These are phyloP conservation scores for Lepus timidus DNA, from an alignment of 2,113 vertebrate species.

Conservation along the genomic window DNA sequence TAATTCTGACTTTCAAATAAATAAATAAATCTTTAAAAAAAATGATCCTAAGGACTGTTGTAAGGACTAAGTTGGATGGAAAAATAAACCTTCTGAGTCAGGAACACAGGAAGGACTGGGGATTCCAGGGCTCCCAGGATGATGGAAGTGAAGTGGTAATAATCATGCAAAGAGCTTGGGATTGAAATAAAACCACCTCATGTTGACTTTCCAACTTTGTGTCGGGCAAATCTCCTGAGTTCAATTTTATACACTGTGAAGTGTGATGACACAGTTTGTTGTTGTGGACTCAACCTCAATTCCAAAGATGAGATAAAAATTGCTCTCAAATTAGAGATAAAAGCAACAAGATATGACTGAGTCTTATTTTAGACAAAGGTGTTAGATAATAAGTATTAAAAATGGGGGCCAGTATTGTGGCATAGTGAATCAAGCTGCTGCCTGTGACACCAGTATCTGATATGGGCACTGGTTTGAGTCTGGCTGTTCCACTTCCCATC, in stretches of 20 bases:
- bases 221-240: neutral
- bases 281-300: neutral
- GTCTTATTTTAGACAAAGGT: slow-evolving; percentile 21
- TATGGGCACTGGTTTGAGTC: no score
- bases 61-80: neutral
- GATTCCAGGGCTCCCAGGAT: neutral
- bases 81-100: neutral
- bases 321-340: slow-evolving; percentile 61
- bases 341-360: slow-evolving; percentile 39
- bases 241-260: neutral
- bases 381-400: slow-evolving; percentile 36
- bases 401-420: no score
- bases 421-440: no score
- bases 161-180: neutral
- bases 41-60: neutral
- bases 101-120: neutral
- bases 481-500: no score
- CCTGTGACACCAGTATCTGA: no score
- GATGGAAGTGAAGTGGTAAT: neutral
- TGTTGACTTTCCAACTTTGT: slow-evolving; percentile 30
- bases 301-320: slow-evolving; percentile 53
- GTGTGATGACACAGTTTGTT: neutral
- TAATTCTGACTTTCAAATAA: no score
- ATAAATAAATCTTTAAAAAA: neutral
- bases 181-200: neutral